Evolutionary conservation across 2,888 invertebrate genomes (phyloP).

Genomic region (Stenchaetothrips biformis): DNA sequence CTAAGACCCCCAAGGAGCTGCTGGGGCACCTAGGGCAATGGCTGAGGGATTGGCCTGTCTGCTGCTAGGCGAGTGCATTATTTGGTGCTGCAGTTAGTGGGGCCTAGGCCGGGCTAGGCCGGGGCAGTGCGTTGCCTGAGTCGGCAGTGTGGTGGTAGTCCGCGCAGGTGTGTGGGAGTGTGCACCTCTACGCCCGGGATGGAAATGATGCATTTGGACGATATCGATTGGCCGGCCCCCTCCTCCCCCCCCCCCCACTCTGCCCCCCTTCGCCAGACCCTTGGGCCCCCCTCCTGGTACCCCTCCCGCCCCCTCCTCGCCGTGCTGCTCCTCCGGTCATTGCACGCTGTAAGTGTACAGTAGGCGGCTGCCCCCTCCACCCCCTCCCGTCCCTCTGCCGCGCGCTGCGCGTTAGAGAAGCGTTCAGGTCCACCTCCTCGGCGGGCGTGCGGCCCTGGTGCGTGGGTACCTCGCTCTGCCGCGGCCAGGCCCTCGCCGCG

Average conservation of each 20-base stretch:
- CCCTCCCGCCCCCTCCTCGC: neutral
- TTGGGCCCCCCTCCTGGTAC: neutral
- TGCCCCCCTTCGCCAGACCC: neutral
- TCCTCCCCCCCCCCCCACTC: constrained; percentile 5
- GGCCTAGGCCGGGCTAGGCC: neutral
- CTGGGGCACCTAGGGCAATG: too few relatives aligned
- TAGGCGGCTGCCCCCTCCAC: neutral
- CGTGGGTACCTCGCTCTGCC: constrained; percentile 2
- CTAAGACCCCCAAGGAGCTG: too few relatives aligned
- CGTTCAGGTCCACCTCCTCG: constrained; percentile 22
- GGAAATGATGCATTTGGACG: neutral
- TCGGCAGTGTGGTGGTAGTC: neutral
- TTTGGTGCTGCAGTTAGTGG: neutral
- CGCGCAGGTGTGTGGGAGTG: too few relatives aligned
- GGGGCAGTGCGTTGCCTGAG: neutral
- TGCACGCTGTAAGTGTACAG: constrained; percentile 23
- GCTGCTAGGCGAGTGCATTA: too few relatives aligned
- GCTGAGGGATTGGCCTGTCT: too few relatives aligned
- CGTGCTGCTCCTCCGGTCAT: constrained; percentile 18
- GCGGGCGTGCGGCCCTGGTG: neutral
- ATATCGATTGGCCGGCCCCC: neutral
- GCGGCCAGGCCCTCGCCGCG: neutral
- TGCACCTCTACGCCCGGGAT: too few relatives aligned
- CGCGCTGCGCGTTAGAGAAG: constrained; percentile 10
- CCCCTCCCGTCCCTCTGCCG: neutral